phyloP scores from a whole-genome alignment of 2,113 vertebrate species.

The Varanus salvator region DNA sequence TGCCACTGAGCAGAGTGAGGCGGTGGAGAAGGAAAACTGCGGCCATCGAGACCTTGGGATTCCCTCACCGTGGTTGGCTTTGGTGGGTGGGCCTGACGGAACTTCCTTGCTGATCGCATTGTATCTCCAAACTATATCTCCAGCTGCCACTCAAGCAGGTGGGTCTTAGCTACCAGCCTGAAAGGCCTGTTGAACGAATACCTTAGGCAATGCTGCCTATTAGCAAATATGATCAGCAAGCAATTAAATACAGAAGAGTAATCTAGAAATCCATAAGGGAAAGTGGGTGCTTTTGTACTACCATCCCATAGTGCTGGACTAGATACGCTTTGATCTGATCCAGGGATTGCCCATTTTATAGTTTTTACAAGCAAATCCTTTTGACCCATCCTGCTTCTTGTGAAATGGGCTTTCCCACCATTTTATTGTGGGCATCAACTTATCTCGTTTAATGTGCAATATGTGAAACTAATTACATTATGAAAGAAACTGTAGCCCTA shows the following conservation, averaged over 20 bases:
- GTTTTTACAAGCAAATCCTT: neutral
- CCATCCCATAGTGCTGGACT: no score
- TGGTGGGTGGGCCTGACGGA: no score
- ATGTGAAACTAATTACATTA: neutral
- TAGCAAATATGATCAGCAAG: neutral
- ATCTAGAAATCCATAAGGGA: neutral
- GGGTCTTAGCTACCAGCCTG: neutral
- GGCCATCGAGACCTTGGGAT: neutral
- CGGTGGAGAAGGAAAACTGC: neutral
- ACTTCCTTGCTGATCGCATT: neutral
- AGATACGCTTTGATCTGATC: no score
- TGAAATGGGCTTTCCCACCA: no score
- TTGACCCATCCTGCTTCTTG: neutral
- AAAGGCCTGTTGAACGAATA: neutral
- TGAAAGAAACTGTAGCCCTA: neutral
- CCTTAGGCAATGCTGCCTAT: neutral
- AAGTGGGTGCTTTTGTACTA: no score
- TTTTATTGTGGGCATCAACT: neutral
- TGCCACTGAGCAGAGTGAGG: neutral
- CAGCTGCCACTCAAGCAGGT: neutral
- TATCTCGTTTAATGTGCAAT: neutral
- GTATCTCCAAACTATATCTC: neutral
- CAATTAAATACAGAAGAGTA: neutral
- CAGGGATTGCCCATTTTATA: no score
- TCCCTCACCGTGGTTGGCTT: neutral